Evolutionary conservation across 1,140 invertebrate species (phyloP).

Genomic region (Bombus waltoni): DNA sequence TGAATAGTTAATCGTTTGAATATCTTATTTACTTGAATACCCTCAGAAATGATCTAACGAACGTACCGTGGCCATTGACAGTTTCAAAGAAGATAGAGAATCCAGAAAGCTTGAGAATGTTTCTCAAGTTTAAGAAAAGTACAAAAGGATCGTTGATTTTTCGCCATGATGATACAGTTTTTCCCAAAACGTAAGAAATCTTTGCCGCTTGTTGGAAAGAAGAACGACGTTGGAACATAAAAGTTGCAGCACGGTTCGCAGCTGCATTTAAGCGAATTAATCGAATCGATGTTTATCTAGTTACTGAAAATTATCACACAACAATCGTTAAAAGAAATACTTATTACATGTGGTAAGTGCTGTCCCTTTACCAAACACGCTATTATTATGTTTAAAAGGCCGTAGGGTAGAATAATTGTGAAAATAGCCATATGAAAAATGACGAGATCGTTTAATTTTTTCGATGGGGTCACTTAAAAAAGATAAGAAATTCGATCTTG

Average conservation of each 20-base stretch:
- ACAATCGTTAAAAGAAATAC: neutral
- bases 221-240: too few species aligned
- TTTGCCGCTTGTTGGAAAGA: too few species aligned
- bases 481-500: conserved; percentile 44
- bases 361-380: too few species aligned
- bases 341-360: neutral
- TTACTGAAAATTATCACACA: neutral
- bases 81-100: neutral
- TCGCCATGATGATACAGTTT: too few species aligned
- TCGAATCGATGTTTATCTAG: too few species aligned
- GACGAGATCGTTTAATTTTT: conserved; percentile 12
- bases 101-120: too few species aligned
- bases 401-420: neutral
- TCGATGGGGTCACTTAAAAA: neutral
- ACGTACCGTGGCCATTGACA: neutral
- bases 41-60: neutral
- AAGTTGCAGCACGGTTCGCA: too few species aligned
- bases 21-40: neutral
- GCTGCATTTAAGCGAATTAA: too few species aligned
- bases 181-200: too few species aligned
- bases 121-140: too few species aligned
- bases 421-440: neutral
- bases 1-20: neutral
- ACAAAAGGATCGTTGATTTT: too few species aligned
- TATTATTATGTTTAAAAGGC: neutral